Evolutionary conservation across 1,140 invertebrate species (phyloP).

Genomic region (Neodiprion virginianus): DNA sequence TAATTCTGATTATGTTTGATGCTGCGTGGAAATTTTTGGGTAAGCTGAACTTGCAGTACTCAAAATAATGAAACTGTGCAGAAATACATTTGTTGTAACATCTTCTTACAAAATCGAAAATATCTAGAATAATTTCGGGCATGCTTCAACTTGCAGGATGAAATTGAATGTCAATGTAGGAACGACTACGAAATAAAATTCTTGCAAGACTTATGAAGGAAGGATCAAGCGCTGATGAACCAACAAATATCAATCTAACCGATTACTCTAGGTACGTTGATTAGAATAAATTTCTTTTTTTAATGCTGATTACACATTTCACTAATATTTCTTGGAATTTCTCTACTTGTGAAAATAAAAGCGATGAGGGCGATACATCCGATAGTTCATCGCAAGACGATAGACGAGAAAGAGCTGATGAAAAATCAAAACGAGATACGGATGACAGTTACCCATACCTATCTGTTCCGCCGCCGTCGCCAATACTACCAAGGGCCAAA

Average conservation of each 20-base stretch:
- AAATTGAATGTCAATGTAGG: constrained; percentile 58
- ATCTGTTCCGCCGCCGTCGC: constrained; percentile 66
- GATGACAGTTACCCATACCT: constrained; percentile 34
- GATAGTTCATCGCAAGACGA: constrained; percentile 68
- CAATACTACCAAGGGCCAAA: constrained; percentile 39
- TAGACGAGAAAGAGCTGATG: constrained; percentile 30
- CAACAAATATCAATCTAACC: constrained; percentile 82
- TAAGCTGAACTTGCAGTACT: not conserved
- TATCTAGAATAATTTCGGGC: not conserved
- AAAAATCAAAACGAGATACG: constrained; percentile 28
- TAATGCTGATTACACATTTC: constrained; percentile 13
- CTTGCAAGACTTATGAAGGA: constrained; percentile 79
- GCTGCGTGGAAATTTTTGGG: constrained; percentile 5
- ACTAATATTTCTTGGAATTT: constrained; percentile 19
- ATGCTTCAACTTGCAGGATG: not conserved
- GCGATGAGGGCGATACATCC: constrained; percentile 80
- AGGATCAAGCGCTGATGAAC: constrained; percentile 87
- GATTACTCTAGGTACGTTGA: constrained; percentile 80
- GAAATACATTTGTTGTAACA: not conserved
- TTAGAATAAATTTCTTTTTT: constrained; percentile 14
- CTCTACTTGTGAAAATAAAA: constrained; percentile 44
- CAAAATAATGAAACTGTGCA: not conserved
- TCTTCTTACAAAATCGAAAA: not conserved
- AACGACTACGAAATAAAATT: constrained; percentile 80
- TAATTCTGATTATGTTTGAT: constrained; percentile 1